phyloP scores from a whole-genome alignment of 2,113 vertebrate genomes.

The Danio rerio region GRCz12tu NC_133199.1:20309501-20310000 shows the following conservation, averaged over 20 bases:
- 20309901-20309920: neutral
- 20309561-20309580: neutral
- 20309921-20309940: neutral
- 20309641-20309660: neutral
- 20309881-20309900: neutral
- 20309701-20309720: conserved; percentile 30
- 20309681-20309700: conserved; percentile 14
- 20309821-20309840: conserved; percentile 42
- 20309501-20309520: neutral
- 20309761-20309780: neutral
- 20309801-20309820: conserved; percentile 20
- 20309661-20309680: neutral
- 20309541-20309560: neutral
- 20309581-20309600: neutral
- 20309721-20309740: conserved; percentile 34
- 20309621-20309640: neutral
- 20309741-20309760: conserved; percentile 33
- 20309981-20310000: neutral
- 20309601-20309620: neutral
- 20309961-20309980: neutral
- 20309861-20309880: conserved; percentile 28
- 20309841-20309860: conserved; percentile 27
- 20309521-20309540: neutral
- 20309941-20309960: neutral
- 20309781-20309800: conserved; percentile 17